Base-by-base conservation (phyloP, 2,113 vertebrate species). In the Menidia beryllina region DNA sequence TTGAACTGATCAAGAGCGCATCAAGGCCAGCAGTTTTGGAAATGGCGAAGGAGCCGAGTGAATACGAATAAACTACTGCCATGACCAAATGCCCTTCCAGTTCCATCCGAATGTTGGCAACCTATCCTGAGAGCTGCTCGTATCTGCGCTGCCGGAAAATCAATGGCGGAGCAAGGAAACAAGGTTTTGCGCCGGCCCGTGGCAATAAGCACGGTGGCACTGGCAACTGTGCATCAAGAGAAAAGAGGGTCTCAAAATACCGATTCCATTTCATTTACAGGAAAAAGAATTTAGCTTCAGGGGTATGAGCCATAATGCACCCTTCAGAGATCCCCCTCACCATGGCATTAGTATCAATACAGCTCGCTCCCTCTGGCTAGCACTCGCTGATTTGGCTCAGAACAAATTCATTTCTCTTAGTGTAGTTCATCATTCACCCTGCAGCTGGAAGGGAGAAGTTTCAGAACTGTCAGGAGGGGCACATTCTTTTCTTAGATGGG, bases 161-260 rank as follows among this genome's bases (percentile, higher is more conserved):
- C 80, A 75, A 86, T 89, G 77, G 75, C 69, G 72, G 48, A 73
- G 60, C 76, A 66, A 77, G 82, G 77, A 87, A 83, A 85, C 85
- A 80, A 77, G 79, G n/a, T n/a, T 79, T 72, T 75, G 75, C 72
- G 72, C 52, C 69, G 66, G 77, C 80, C 83, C 25, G 52, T 24
- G 56, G 79, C 63, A 49, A 54, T 15, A 20, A 70, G 49, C 43
- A 23, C 43, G 39, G 51, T 68, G 75, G 72, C 72, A 72, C 73
- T 81, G 47, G 79, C 85, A 75, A 81, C 79, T 69, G 67, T 69
- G 77, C 62, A 66, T 64, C 70, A 41, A 51, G 66, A 54, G 15
- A 25, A 79, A 60, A 10, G 30, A 62, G 68, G 41, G 14, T 72
- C 71, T 79, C 71, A 53, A 62, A 62, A 66, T 1, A 53, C 20